Evolutionary conservation across 2,888 invertebrate genomes (phyloP).

Genomic region (Polyommatus iphigenia): DNA sequence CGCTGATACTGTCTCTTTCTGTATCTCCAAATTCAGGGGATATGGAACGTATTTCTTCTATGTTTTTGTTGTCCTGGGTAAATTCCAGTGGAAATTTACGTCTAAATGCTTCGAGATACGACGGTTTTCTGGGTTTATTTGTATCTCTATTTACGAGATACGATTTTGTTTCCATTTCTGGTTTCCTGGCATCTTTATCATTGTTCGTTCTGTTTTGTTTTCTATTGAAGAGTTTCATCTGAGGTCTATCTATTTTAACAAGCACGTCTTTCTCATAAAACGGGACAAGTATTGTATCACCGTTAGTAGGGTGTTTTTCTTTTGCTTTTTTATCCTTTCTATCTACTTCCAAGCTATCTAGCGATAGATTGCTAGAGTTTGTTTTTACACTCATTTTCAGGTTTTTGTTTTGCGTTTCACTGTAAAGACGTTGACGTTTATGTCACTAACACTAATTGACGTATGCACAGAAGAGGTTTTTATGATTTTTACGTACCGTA

Average conservation of each 20-base stretch:
- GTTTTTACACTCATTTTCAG: slow-evolving; percentile 59
- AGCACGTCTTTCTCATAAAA: slow-evolving; percentile 74
- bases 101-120: slow-evolving; percentile 69
- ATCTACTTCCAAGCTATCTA: slow-evolving; percentile 65
- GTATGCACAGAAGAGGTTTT: neutral
- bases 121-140: slow-evolving; percentile 48
- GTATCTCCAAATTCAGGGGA: slow-evolving; percentile 72
- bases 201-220: slow-evolving; percentile 44
- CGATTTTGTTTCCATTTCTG: slow-evolving; percentile 44
- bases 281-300: slow-evolving; percentile 71
- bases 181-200: slow-evolving; percentile 47
- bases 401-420: neutral
- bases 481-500: too few relatives aligned
- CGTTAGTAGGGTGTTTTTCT: slow-evolving; percentile 48
- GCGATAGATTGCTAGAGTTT: slow-evolving; percentile 61
- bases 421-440: neutral
- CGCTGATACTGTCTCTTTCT: slow-evolving; percentile 65
- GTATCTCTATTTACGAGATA: slow-evolving; percentile 64
- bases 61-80: slow-evolving; percentile 40
- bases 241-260: slow-evolving; percentile 63
- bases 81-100: slow-evolving; percentile 56
- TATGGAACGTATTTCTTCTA: slow-evolving; percentile 62
- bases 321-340: slow-evolving; percentile 50
- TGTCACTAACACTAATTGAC: neutral
- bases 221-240: slow-evolving; percentile 48